Percentiles rank a stretch among this genome's conserved stretches.
phyloP scores from a whole-genome alignment of 2,797 vertebrate genomes.

The Parauchenoglanis ngamensis region DNA sequence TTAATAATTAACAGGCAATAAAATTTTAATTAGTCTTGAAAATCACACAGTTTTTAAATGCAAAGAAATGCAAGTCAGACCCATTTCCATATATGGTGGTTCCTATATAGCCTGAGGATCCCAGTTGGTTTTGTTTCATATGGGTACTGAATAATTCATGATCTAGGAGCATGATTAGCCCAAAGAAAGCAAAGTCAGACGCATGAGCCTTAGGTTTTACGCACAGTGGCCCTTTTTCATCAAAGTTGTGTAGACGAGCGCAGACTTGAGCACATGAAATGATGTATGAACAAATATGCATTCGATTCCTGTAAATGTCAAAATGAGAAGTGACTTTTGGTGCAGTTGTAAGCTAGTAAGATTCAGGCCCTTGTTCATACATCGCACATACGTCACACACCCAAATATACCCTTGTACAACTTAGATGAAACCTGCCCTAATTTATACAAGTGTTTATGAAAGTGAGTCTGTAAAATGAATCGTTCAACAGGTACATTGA shows the following conservation, averaged over 20 bases:
- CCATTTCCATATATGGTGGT: neutral
- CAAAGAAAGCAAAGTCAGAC: neutral
- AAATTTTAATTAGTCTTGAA: neutral
- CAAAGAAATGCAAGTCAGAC: neutral
- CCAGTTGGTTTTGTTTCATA: neutral
- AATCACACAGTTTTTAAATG: neutral
- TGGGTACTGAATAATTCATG: slow-evolving; percentile 11
- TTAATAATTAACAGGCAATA: neutral
- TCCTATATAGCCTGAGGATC: slow-evolving; percentile 3
- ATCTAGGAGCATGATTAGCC: neutral
- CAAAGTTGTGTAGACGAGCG: neutral
- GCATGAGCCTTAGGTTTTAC: neutral
- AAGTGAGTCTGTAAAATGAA: neutral
- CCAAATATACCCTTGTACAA: neutral
- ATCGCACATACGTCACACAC: neutral
- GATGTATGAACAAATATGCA: neutral
- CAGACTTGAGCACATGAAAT: neutral
- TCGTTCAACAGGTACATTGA: neutral
- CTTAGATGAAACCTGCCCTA: neutral
- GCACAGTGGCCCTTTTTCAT: neutral
- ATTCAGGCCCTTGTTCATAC: neutral
- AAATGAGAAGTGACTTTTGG: neutral
- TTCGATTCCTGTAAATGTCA: neutral
- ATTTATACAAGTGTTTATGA: neutral
- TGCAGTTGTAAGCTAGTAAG: neutral